Base-by-base conservation (phyloP, 2,888 invertebrate species). In the Euspilapteryx auroguttella region DNA sequence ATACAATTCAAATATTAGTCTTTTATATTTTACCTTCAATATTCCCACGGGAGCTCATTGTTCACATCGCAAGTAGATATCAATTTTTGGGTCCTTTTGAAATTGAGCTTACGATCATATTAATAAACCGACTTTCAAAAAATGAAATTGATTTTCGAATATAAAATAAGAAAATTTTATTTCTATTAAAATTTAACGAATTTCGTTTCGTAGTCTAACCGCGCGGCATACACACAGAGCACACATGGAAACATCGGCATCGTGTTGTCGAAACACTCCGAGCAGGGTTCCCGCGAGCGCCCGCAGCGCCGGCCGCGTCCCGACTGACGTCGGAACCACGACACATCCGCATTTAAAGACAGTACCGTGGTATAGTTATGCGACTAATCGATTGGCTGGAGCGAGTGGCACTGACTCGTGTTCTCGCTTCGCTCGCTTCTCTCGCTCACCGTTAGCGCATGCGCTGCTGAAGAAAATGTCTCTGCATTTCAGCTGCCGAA, bases 311-410 rank as follows among this genome's bases (percentile, higher is more conserved):
- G 50, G 54, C 61, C 62, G 57, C 50, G 55, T 46, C 51, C 68
- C 68, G 58, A 75, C 75, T 75, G 69, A 69, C 71, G 71, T 59
- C 55, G 53, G 52, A 55, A 55, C 55, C 64, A 68, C 68, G 65
- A 71, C 73, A 71, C 71, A 75, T 75, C 75, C 73, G 75, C 75
- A 75, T 73, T 73, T 75, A 75, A 75, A 71, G n/a, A n/a, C n/a
- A n/a, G n/a, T n/a, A 73, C 73, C 69, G 62, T 68, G 73, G 69
- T 71, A 69, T 73, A 71, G 75, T 73, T 73, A 73, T 73, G 73
- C 73, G 75, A 75, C 75, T 75, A 75, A 75, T 75, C 75, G 75
- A 75, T 75, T 73, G 73, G 75, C 71, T 57, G 65, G 64, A 73
- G 65, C 55, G 68, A 65, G 68, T 53, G 50, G 43, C 47, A 63